These are phyloP conservation scores for Meiosimyza platycephala DNA, from an alignment of 2,888 invertebrate genomes.

Conservation along the genomic window DNA sequence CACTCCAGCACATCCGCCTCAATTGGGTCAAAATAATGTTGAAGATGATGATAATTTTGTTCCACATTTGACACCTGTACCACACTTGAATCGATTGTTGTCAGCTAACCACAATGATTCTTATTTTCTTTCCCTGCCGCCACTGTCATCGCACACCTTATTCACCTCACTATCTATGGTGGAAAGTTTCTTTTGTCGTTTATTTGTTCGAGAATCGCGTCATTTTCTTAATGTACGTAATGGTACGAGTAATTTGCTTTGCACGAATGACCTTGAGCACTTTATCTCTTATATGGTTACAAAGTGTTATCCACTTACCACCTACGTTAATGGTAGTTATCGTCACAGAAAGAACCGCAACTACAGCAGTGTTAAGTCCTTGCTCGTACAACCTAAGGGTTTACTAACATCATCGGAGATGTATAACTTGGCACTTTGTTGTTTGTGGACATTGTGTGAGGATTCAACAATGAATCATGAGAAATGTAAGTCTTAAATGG, in stretches of 20 bases:
- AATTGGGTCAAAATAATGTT: conserved; percentile 37
- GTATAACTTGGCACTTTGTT: conserved; percentile 10
- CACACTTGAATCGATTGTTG: too few relatives aligned
- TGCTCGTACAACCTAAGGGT: neutral
- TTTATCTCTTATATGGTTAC: conserved; percentile 21
- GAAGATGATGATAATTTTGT: conserved; percentile 32
- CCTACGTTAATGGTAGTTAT: neutral
- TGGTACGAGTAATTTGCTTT: neutral
- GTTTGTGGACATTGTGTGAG: conserved; percentile 4
- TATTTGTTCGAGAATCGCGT: conserved; percentile 37
- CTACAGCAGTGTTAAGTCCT: neutral
- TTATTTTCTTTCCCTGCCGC: conserved; percentile 10
- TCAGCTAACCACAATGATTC: neutral
- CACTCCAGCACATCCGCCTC: conserved; percentile 34
- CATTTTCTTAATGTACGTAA: conserved; percentile 11
- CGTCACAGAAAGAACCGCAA: neutral
- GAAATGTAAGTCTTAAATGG: conserved; percentile 17
- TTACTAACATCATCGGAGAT: neutral
- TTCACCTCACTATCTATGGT: neutral
- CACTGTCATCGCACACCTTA: neutral
- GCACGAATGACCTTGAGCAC: conserved; percentile 41
- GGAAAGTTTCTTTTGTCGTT: neutral
- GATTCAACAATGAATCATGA: neutral
- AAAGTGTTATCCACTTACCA: neutral
- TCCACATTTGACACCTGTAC: conserved; percentile 41